phyloP scores from a whole-genome alignment of 2,888 invertebrate species.

The Himalopsyche tibetana region DNA sequence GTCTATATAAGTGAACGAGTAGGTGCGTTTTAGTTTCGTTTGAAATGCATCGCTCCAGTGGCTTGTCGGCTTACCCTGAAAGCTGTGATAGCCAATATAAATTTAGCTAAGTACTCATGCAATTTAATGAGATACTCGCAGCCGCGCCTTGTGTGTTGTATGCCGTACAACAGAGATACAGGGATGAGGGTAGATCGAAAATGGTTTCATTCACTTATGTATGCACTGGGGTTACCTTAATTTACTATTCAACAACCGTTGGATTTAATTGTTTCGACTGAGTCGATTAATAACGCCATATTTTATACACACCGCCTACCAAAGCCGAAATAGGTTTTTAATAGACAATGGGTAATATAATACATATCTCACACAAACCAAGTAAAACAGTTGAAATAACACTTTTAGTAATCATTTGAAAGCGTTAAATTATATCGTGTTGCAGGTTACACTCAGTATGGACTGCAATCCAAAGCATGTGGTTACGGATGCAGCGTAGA shows the following conservation, averaged over 20 bases:
- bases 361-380: too few species aligned
- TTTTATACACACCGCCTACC: too few species aligned
- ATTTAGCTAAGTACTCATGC: slow-evolving; percentile 61
- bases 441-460: too few species aligned
- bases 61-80: slow-evolving; percentile 63
- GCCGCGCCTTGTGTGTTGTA: slow-evolving; percentile 29
- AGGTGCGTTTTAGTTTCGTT: slow-evolving; percentile 29
- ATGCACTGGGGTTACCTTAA: slow-evolving; percentile 12
- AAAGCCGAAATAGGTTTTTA: too few species aligned
- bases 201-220: background rate
- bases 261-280: too few species aligned
- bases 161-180: background rate
- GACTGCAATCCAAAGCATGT: too few species aligned
- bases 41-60: slow-evolving; percentile 56
- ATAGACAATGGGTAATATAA: too few species aligned
- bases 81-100: slow-evolving; percentile 63
- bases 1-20: background rate
- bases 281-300: too few species aligned
- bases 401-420: too few species aligned
- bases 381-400: too few species aligned
- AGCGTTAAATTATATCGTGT: too few species aligned
- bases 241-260: slow-evolving; percentile 13
- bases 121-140: slow-evolving; percentile 56
- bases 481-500: too few species aligned
- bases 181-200: background rate